phyloP scores from a whole-genome alignment of 2,888 invertebrate species.

The Eurytoma adleriae region DNA sequence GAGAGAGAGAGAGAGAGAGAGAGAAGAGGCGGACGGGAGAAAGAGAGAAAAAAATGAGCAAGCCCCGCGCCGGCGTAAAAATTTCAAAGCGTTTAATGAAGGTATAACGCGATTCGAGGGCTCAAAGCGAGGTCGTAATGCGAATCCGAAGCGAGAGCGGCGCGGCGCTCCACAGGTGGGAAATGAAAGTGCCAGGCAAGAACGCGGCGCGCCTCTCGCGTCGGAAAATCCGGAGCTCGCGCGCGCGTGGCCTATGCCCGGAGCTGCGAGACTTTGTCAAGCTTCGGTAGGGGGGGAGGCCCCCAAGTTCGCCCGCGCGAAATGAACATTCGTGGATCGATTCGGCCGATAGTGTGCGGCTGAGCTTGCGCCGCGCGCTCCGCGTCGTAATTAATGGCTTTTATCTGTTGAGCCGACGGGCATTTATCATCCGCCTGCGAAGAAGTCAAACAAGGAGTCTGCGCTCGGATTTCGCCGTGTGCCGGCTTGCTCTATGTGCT shows the following conservation, averaged over 20 bases:
- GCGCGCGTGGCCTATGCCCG: not conserved
- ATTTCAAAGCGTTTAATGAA: slow-evolving; percentile 23
- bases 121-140: not conserved
- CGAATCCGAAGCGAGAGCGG: not conserved
- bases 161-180: slow-evolving; percentile 60
- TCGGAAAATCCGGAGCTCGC: slow-evolving; percentile 12
- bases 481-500: not conserved
- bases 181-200: slow-evolving; percentile 52
- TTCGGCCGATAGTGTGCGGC: slow-evolving; percentile 4
- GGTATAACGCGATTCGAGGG: slow-evolving; percentile 22
- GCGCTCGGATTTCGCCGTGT: not conserved
- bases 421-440: slow-evolving; percentile 36
- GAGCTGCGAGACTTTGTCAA: slow-evolving; percentile 23
- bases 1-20: too few species aligned
- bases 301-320: not conserved
- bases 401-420: slow-evolving; percentile 11
- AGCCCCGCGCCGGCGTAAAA: slow-evolving; percentile 3
- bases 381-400: slow-evolving; percentile 39
- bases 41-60: too few species aligned
- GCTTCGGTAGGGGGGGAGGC: slow-evolving; percentile 8
- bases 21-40: too few species aligned
- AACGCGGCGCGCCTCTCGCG: not conserved
- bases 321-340: slow-evolving; percentile 35
- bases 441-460: slow-evolving; percentile 7
- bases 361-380: not conserved